Evolutionary conservation across 2,888 invertebrate genomes (phyloP), one percentile per base, ranked within the genome.

Genomic region (Tillus elongatus): DNA sequence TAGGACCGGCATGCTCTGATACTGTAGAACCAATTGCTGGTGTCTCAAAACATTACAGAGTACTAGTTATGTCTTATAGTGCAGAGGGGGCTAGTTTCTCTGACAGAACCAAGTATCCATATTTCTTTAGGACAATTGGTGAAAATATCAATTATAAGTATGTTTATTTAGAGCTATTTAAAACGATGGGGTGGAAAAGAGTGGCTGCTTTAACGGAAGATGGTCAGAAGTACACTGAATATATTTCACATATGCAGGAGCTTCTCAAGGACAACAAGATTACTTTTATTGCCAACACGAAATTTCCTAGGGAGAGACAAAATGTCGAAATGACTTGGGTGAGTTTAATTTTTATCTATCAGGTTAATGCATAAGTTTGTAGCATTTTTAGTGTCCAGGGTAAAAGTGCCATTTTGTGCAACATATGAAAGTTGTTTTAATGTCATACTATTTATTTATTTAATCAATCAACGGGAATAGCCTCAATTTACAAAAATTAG

Each of bases 1-100:
- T 86, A 31, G 86, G 87, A 4, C 86, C 86, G 0, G 83, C 82
- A 0, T 87, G 86, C 53, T 82, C 83, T 1, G 85, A 86, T 56
- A 84, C 85, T 0, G 79, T 86, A 0, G 84, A 85, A 54, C 83
- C 85, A 0, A 68, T 87, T 19, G 83, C 83, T 0, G 82, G 82
- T 0, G 74, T 87, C 2, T 79, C 85, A 0, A 79, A 77, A 42
- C 78, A 82, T 52, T 82, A 78, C 52, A 74, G 73, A 45, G 79
- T 79, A 34, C 70, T 82, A 39, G 75, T 83, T 1, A 77, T 87
- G 40, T 83, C 83, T 33, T 87, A 86, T 58, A 79, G 82, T 41
- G 86, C 85, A 0, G 85, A 86, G 58, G 83, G 84, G 0, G 74
- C 80, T 2, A 75, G 75, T 29, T 80, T 83, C 52, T 74, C 75